Conservation (phyloP, 1,140 invertebrate species). For the Palaemon carinicauda region DNA sequence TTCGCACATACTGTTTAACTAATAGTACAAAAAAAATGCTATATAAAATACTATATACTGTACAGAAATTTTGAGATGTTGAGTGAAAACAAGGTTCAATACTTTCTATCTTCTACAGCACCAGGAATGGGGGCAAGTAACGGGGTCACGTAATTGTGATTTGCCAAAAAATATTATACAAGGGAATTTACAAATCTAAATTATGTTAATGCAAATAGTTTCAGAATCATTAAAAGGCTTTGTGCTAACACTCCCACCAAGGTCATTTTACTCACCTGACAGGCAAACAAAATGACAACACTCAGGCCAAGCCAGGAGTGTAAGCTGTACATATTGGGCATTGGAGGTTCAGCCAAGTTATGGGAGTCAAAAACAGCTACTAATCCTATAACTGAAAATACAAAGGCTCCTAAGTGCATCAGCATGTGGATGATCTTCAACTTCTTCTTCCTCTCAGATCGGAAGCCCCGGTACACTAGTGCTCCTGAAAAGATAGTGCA, state of each 20-base stretch:
- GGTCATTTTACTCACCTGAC: constrained; percentile 72
- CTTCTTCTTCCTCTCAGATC: constrained; percentile 76
- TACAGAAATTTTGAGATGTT: no score
- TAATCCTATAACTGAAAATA: constrained; percentile 74
- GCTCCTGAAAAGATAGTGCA: constrained; percentile 71
- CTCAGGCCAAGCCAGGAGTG: constrained; percentile 88
- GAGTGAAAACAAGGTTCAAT: no score
- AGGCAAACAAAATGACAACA: constrained; percentile 77
- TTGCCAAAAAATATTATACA: no score
- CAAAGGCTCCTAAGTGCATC: constrained; percentile 74
- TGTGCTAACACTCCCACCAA: not conserved
- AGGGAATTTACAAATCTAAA: not conserved
- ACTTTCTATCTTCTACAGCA: no score
- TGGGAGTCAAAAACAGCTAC: constrained; percentile 88
- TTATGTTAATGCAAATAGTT: not conserved
- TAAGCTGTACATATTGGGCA: constrained; percentile 81
- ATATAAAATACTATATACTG: no score
- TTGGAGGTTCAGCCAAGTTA: constrained; percentile 70
- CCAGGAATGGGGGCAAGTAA: no score
- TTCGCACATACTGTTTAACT: no score
- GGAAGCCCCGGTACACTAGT: constrained; percentile 82
- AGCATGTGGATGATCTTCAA: constrained; percentile 81
- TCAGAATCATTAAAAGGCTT: not conserved
- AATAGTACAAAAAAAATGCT: no score
- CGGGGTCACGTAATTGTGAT: no score